Percentiles rank a stretch among this genome's conserved stretches.
Conservation (phyloP, 2,888 invertebrate species). For the Hoplodrina blanda region DNA sequence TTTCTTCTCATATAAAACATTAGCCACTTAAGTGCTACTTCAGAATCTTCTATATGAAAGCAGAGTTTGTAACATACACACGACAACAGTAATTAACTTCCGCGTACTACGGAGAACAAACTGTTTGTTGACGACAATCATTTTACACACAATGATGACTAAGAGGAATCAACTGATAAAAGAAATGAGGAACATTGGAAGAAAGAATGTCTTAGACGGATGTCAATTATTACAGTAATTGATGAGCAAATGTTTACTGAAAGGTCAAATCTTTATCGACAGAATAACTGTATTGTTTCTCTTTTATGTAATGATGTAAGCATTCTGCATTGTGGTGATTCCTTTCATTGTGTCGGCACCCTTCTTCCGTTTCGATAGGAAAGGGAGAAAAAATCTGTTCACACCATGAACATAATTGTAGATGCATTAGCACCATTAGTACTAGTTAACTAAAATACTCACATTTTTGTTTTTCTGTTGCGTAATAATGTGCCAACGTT, state of each 20-base stretch:
- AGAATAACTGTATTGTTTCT: conserved; percentile 5
- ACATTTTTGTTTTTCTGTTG: background rate
- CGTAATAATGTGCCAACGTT: no score
- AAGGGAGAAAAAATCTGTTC: conserved; percentile 32
- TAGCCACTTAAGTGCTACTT: background rate
- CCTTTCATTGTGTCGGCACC: conserved; percentile 44
- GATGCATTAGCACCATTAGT: background rate
- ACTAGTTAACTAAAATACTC: background rate
- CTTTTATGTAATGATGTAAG: background rate
- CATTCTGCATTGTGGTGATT: conserved; percentile 1
- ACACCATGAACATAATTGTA: conserved; percentile 24
- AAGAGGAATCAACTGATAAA: conserved; percentile 60
- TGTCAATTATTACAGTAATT: conserved; percentile 47
- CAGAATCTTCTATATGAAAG: conserved; percentile 9
- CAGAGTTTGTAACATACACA: conserved; percentile 16
- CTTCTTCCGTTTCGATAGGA: conserved; percentile 18
- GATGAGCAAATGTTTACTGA: conserved; percentile 26
- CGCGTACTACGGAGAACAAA: conserved; percentile 60
- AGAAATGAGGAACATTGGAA: conserved; percentile 65
- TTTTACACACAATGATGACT: conserved; percentile 58
- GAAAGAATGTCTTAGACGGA: conserved; percentile 43
- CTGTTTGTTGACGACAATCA: conserved; percentile 52
- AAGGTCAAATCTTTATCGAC: conserved; percentile 24
- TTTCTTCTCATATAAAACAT: no score
- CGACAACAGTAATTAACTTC: conserved; percentile 63